phyloP scores from a whole-genome alignment of 2,113 vertebrate genomes.

The Sorex araneus region DNA sequence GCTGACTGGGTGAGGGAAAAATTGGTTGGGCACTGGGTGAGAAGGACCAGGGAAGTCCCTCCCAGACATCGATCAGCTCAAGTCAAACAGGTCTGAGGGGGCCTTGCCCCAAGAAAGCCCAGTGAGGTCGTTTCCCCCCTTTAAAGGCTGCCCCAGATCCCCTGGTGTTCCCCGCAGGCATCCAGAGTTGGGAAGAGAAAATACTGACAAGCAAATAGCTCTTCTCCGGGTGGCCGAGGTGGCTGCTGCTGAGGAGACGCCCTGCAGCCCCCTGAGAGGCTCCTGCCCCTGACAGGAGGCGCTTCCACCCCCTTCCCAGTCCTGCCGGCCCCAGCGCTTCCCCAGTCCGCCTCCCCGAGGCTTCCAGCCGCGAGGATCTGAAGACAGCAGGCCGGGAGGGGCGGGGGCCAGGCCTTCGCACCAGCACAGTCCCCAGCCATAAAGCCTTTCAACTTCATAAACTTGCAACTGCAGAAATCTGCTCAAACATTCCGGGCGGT shows the following conservation, averaged over 20 bases:
- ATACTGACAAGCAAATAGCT: background rate
- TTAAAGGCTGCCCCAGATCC: background rate
- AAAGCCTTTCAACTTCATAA: conserved; percentile 86
- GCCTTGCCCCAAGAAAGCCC: background rate
- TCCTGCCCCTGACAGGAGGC: background rate
- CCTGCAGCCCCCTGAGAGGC: background rate
- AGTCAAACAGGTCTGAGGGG: background rate
- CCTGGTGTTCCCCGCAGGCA: background rate
- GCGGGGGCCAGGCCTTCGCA: background rate
- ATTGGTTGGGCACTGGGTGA: background rate
- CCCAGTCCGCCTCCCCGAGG: conserved; percentile 61
- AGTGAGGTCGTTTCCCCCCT: background rate
- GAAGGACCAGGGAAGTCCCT: background rate
- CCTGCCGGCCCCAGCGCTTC: background rate
- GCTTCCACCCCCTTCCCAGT: background rate
- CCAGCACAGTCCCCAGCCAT: conserved; percentile 79
- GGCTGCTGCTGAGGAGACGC: background rate
- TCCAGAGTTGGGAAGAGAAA: conserved; percentile 36
- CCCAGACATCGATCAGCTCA: background rate
- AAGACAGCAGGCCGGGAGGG: conserved; percentile 73
- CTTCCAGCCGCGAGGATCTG: conserved; percentile 37
- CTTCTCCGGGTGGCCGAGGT: background rate
- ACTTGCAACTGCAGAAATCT: conserved; percentile 87
- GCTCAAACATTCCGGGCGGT: conserved; percentile 85
- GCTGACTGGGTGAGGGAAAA: background rate